Base-by-base conservation (phyloP, 2,797 vertebrate genomes). In the Darevskia nairensis region DNA sequence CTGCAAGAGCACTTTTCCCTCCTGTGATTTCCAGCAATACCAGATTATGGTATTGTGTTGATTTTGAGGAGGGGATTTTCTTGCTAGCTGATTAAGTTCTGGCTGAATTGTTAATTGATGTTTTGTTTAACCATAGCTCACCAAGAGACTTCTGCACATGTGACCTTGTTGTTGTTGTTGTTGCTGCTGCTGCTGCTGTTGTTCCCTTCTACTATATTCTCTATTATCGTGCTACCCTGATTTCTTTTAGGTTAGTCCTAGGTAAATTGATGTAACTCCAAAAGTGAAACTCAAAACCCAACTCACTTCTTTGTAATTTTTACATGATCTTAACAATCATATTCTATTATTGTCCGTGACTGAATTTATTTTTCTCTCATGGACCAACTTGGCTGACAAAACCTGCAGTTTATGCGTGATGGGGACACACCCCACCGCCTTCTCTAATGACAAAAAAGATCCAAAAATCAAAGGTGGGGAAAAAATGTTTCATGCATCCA, bases 391-490 rank as follows among this genome's bases (percentile, higher is more conserved):
- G 61, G 19, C 17, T 64, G 61, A 55, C 13, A 1, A 55, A 55
- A 55, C 50, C 50, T 55, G 50, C 13, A 15, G 50, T 55, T 55
- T 11, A 29, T 59, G 7, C 8, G 9, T 75, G 61, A 64, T 19
- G 6, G n/a, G 32, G 35, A 21, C 21, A 5, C 21, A 41, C 8
- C 39, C 21, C 39, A 41, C 35, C 23, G 1, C 41, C 35, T 75
- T 41, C 3, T 75, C 74, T 75, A 25, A 23, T 75, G 55, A 61
- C 19, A 90, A 59, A 90, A 93, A 94, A 90, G 92, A 90, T 85
- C 90, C 90, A 94, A 95, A 93, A 90, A 93, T 93, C 94, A 90
- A 39, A 91, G 84, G 66, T 91, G 44, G 50, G 50, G 13, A 1
- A 90, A 93, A 91, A 89, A 59, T 83, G 89, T 93, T 87, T 88